Percentiles rank a stretch among this genome's conserved stretches.
Conservation (phyloP, 2,797 vertebrate species). For the Tamandua tetradactyla region DNA sequence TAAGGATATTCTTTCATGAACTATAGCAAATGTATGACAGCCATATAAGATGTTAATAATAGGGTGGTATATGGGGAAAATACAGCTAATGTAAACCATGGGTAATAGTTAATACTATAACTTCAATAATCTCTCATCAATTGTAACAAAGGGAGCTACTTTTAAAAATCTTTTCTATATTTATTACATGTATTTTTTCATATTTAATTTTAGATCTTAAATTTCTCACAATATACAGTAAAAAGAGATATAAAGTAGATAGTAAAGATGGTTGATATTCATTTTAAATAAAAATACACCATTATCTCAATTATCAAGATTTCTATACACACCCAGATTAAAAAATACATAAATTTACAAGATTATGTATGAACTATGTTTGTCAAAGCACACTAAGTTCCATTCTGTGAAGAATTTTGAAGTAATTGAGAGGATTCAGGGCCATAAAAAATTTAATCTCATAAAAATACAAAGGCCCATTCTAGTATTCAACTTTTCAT, state of each 20-base stretch:
- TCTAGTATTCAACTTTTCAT: not conserved
- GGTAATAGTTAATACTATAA: no score
- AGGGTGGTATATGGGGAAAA: no score
- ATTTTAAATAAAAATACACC: constrained; percentile 53
- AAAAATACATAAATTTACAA: not conserved
- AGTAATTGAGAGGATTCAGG: not conserved
- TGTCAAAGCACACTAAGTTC: not conserved
- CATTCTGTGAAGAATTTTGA: not conserved
- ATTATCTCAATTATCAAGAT: not conserved
- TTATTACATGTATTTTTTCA: constrained; percentile 36
- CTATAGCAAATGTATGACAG: no score
- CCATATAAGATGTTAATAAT: no score
- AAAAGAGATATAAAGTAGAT: constrained; percentile 54
- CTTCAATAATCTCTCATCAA: no score
- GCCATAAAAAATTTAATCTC: not conserved
- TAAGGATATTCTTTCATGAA: no score
- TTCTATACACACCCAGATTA: not conserved
- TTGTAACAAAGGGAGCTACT: no score
- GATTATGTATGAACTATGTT: not conserved
- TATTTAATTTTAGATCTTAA: constrained; percentile 64
- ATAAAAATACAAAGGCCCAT: not conserved
- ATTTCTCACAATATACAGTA: not conserved
- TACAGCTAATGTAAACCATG: no score
- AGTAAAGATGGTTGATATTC: constrained; percentile 34
- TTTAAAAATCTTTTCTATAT: constrained; percentile 30